These are phyloP conservation scores for Philaenus spumarius DNA, from an alignment of 1,140 invertebrate species.

Conservation along the genomic window DNA sequence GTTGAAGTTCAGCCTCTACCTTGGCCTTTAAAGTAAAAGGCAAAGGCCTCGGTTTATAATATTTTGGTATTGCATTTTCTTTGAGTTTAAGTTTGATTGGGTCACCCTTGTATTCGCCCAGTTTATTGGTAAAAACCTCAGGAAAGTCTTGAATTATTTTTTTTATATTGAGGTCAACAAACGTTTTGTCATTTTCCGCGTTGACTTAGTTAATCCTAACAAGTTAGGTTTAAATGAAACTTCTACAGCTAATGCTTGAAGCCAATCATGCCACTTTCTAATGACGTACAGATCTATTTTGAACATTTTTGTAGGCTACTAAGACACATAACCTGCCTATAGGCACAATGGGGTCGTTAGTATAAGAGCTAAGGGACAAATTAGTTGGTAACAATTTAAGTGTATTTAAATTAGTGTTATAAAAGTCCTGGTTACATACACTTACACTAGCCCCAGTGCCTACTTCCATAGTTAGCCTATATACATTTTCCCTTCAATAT, in stretches of 20 bases:
- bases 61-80: background rate
- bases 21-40: background rate
- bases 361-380: too few relatives aligned
- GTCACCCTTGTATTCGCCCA: background rate
- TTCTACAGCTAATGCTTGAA: background rate
- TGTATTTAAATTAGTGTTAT: background rate
- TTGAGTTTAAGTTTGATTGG: too few relatives aligned
- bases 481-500: background rate
- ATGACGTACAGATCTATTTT: background rate
- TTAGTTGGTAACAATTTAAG: background rate
- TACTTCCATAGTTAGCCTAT: background rate
- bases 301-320: background rate
- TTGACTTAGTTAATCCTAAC: background rate
- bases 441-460: background rate
- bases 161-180: background rate
- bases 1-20: background rate
- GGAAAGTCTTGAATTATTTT: conserved; percentile 4
- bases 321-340: background rate
- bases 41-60: background rate
- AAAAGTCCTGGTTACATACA: background rate
- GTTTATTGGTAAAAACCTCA: background rate
- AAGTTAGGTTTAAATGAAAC: background rate
- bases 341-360: background rate
- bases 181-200: background rate
- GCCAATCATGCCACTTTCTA: background rate